Evolutionary conservation across 2,797 vertebrate species (phyloP).

Genomic region (Sciurus vulgaris): DNA sequence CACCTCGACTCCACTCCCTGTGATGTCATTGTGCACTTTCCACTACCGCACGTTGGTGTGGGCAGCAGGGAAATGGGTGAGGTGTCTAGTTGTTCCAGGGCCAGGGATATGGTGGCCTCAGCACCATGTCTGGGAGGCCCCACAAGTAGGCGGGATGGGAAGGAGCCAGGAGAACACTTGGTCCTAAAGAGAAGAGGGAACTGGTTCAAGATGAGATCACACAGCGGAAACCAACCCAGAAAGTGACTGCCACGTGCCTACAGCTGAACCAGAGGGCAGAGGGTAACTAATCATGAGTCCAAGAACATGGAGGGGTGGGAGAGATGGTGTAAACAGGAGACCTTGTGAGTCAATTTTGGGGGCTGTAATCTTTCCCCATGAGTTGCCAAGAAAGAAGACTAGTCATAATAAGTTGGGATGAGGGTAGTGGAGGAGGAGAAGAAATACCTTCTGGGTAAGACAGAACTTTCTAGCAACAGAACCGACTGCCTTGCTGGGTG

Average conservation of each 20-base stretch:
- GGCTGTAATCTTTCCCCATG: background rate
- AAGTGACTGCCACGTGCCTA: background rate
- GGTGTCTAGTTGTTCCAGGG: background rate
- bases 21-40: background rate
- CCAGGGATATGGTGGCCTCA: background rate
- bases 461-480: background rate
- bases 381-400: background rate
- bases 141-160: background rate
- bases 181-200: background rate
- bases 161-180: background rate
- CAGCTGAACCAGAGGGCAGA: background rate
- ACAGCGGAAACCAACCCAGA: background rate
- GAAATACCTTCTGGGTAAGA: background rate
- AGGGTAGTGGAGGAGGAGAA: background rate
- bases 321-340: background rate
- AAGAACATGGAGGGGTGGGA: background rate
- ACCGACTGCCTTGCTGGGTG: background rate
- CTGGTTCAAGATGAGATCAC: slow-evolving; percentile 43
- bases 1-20: fast-evolving
- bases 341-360: background rate
- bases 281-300: background rate
- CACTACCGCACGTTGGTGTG: background rate
- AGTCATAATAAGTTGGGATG: background rate
- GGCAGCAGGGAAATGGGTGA: background rate
- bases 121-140: background rate